Conservation (phyloP, 2,888 invertebrate species). For the Cheiracanthium punctorium region DNA sequence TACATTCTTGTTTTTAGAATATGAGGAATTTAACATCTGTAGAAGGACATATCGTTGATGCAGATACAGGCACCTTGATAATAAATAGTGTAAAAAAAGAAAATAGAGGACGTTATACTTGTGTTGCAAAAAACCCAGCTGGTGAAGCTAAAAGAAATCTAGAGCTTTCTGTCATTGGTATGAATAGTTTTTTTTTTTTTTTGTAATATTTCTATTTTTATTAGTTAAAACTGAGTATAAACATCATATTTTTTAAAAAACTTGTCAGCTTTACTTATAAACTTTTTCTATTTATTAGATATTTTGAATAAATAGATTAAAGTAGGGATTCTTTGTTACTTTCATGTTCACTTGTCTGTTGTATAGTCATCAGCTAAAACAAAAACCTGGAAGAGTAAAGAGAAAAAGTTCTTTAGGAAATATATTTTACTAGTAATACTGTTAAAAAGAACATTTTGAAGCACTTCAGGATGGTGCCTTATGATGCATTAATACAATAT, state of each 20-base stretch:
- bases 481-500: too few species aligned
- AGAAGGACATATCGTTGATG: conserved; percentile 73
- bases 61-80: conserved; percentile 82
- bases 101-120: conserved; percentile 88
- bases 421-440: too few species aligned
- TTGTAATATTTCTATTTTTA: background rate
- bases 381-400: too few species aligned
- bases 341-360: too few species aligned
- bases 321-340: too few species aligned
- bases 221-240: background rate
- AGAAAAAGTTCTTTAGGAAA: too few species aligned
- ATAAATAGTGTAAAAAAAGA: conserved; percentile 85
- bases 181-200: conserved; percentile 10
- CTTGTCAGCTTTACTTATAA: background rate
- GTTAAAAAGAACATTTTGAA: too few species aligned
- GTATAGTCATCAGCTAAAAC: too few species aligned
- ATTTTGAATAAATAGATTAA: too few species aligned
- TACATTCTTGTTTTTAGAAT: conserved; percentile 53
- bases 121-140: conserved; percentile 87
- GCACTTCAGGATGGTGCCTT: too few species aligned
- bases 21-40: conserved; percentile 83
- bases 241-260: background rate
- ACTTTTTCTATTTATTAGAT: too few species aligned
- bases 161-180: conserved; percentile 70
- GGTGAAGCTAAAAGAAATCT: conserved; percentile 81